phyloP scores from a whole-genome alignment of 92 coral and sea anemone species.

The Scolanthus callimorphus region DNA sequence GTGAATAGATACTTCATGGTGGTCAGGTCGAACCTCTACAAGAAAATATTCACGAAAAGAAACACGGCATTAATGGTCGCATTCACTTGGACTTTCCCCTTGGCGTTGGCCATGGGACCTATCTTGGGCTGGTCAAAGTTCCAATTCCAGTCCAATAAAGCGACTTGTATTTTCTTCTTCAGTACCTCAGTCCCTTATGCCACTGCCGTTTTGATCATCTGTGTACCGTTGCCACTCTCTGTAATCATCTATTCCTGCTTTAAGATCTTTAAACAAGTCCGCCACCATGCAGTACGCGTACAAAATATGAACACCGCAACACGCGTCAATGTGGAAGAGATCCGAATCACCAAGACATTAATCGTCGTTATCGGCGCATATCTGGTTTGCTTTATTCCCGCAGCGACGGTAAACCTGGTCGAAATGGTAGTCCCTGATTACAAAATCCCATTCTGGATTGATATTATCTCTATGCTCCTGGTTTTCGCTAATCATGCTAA shows the following conservation, averaged over 20 bases:
- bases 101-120: conserved; percentile 59
- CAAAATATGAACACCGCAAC: conserved; percentile 17
- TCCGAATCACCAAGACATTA: conserved; percentile 60
- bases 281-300: conserved; percentile 38
- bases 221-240: conserved; percentile 48
- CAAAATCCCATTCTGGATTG: conserved; percentile 64
- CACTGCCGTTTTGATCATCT: conserved; percentile 13
- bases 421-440: conserved; percentile 54
- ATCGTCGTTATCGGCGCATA: conserved; percentile 62
- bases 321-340: conserved; percentile 52
- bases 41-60: conserved; percentile 26
- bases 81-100: conserved; percentile 53
- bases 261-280: conserved; percentile 50
- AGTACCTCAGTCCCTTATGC: conserved; percentile 41
- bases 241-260: conserved; percentile 48
- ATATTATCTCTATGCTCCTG: conserved; percentile 46
- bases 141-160: conserved; percentile 54
- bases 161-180: conserved; percentile 52
- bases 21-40: conserved; percentile 36
- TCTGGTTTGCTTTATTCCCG: conserved; percentile 65
- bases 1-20: conserved; percentile 51
- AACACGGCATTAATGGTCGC: conserved; percentile 17
- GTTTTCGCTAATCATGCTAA: conserved; percentile 73
- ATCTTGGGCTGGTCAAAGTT: conserved; percentile 59
- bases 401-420: conserved; percentile 44